Evolutionary conservation across 1,140 invertebrate species (phyloP), one percentile per base, ranked within the genome.

Genomic region (Calephelis nemesis): DNA sequence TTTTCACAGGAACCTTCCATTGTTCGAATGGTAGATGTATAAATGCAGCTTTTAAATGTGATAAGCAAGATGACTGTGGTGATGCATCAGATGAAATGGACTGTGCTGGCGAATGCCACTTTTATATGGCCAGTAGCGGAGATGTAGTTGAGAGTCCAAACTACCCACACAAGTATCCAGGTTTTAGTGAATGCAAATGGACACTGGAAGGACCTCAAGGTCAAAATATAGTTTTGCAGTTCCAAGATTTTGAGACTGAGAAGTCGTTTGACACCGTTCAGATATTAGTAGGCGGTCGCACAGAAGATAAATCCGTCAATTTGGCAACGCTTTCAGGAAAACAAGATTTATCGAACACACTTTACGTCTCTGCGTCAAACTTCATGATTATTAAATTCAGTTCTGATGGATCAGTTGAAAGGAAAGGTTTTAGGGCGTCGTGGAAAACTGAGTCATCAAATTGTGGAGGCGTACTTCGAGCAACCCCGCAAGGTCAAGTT

Each of bases 311-410:
- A 75, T 96, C 97, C 12, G 96, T 98, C 4, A 97, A 97, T 73
- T 91, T 99, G 71, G 97, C 97, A 0, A 98, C 97, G 0, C 88
- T 99, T 7, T 99, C 98, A 9, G 98, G 98, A 68, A 95, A 96
- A 90, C 94, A 96, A 86, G 96, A 97, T 83, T 84, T 97, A 63
- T 95, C 96, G 52, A 96, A 94, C 69, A 96, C 96, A 82, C 94
- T 97, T 5, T 98, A 97, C 87, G 97, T 98, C 5, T 98, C 98
- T 0, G 98, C 97, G 13, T 98, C 97, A 12, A 99, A 99, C 88
- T 98, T 99, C 76, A 99, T 99, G 97, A 98, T 99, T 68, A 95
- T 99, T 70, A 98, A 98, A 90, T 99, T 99, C 92, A 97, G 96
- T 74, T 97, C 97, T 0, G 98, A 99, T 85, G 96, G 96, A 10